These are phyloP conservation scores for Anser brachyrhynchus DNA, from an alignment of 2,113 vertebrate species.

Conservation along the genomic window DNA sequence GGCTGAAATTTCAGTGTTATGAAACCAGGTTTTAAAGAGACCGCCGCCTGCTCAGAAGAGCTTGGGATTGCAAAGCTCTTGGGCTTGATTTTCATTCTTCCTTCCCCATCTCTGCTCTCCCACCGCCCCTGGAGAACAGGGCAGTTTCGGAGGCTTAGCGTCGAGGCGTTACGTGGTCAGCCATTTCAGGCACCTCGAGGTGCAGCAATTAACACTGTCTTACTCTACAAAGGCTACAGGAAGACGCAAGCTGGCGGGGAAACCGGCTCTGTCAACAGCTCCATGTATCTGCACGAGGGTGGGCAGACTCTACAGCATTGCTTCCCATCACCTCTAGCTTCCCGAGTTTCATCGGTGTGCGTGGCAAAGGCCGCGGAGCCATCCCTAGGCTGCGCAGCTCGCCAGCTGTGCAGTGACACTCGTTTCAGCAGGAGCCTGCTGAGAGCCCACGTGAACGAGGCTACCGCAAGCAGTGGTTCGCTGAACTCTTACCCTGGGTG, in stretches of 20 bases:
- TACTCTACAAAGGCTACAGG: not conserved
- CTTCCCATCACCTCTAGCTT: not conserved
- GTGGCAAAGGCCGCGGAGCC: not conserved
- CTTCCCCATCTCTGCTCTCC: not conserved
- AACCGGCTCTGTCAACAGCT: not conserved
- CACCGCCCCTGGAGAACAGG: not conserved
- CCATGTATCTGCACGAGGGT: fast-evolving
- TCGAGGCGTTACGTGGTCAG: fast-evolving
- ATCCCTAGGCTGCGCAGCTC: not conserved
- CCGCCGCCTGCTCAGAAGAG: fast-evolving
- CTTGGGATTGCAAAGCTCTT: not conserved
- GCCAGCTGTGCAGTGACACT: not conserved
- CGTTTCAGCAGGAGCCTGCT: not conserved
- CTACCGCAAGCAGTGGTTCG: not conserved
- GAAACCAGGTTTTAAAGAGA: not conserved
- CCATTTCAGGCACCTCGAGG: not conserved
- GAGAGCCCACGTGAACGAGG: not conserved
- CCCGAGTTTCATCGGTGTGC: not conserved
- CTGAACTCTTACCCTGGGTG: not conserved
- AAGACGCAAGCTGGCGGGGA: not conserved
- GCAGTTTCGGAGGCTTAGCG: fast-evolving
- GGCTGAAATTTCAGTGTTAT: slow-evolving; percentile 1
- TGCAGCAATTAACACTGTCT: not conserved
- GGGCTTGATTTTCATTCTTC: not conserved
- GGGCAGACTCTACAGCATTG: not conserved